These are phyloP conservation scores for Simalia tracyae DNA, from an alignment of 2,797 vertebrate species.

Conservation along the genomic window DNA sequence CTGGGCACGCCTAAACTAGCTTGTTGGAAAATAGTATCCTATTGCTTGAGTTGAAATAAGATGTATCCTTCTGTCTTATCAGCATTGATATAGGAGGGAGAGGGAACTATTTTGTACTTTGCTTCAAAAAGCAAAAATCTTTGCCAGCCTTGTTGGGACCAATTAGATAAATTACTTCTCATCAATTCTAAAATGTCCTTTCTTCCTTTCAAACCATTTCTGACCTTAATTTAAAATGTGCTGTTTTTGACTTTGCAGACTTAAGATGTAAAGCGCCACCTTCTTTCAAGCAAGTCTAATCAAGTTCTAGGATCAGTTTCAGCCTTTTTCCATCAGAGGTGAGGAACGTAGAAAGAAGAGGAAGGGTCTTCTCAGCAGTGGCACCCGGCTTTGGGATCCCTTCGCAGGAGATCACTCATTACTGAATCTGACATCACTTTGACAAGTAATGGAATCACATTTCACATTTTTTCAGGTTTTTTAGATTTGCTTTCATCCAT, in stretches of 20 bases:
- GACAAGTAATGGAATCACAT: not conserved
- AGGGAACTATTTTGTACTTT: not conserved
- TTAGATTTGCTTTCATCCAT: not conserved
- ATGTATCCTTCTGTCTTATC: not conserved
- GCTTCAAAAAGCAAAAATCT: not conserved
- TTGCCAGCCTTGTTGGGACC: not conserved
- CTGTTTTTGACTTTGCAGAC: not conserved
- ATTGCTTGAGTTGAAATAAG: not conserved
- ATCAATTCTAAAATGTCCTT: not conserved
- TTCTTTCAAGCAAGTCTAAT: not conserved
- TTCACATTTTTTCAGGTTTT: not conserved
- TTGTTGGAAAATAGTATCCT: not conserved
- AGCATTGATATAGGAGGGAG: not conserved
- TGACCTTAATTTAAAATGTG: not conserved
- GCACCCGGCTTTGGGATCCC: not conserved
- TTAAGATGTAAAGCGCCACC: not conserved
- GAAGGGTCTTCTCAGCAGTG: not conserved
- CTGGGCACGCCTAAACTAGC: not conserved
- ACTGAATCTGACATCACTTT: not conserved
- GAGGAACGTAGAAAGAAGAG: not conserved
- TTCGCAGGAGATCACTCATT: not conserved
- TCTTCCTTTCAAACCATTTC: not conserved
- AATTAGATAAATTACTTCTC: not conserved
- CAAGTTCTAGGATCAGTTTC: not conserved
- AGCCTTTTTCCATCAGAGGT: not conserved